Conservation (phyloP, 1,140 invertebrate species). For the Gryllus bimaculatus region DNA sequence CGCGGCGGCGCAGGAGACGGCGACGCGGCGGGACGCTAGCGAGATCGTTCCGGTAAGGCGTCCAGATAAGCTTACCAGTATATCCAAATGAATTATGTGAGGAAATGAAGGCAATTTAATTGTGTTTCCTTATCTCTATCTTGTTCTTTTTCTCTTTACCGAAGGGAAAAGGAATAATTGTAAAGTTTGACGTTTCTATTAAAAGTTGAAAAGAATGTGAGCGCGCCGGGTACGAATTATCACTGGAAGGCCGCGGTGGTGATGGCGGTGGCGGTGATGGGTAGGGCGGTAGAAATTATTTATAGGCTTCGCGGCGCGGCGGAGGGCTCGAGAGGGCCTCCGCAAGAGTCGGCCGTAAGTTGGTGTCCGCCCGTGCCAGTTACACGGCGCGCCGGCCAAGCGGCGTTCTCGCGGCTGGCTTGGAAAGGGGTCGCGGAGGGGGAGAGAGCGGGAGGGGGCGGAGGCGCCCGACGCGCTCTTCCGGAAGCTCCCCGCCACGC, state of each 20-base stretch:
- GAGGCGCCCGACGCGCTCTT: too few species aligned
- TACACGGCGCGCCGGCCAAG: neutral
- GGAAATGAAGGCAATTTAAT: neutral
- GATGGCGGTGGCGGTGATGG: neutral
- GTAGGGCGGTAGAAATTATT: neutral
- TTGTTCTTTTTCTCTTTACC: neutral
- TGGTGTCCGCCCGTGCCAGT: neutral
- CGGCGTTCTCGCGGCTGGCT: too few species aligned
- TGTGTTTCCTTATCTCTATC: slow-evolving; percentile 1
- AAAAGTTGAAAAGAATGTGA: slow-evolving; percentile 5
- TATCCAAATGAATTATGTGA: neutral
- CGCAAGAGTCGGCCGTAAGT: neutral
- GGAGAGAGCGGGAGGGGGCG: too few species aligned
- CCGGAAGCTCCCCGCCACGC: too few species aligned
- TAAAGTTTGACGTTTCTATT: slow-evolving; percentile 5
- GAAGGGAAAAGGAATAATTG: neutral
- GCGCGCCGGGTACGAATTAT: neutral
- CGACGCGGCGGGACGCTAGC: too few species aligned
- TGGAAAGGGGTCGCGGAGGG: too few species aligned
- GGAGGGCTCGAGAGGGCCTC: neutral
- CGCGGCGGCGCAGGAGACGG: too few species aligned
- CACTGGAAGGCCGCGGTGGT: neutral
- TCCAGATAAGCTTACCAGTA: neutral
- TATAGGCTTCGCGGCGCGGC: neutral
- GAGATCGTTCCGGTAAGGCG: neutral